Evolutionary conservation across 2,113 vertebrate genomes (phyloP).

Genomic region (Bufo gargarizans): DNA sequence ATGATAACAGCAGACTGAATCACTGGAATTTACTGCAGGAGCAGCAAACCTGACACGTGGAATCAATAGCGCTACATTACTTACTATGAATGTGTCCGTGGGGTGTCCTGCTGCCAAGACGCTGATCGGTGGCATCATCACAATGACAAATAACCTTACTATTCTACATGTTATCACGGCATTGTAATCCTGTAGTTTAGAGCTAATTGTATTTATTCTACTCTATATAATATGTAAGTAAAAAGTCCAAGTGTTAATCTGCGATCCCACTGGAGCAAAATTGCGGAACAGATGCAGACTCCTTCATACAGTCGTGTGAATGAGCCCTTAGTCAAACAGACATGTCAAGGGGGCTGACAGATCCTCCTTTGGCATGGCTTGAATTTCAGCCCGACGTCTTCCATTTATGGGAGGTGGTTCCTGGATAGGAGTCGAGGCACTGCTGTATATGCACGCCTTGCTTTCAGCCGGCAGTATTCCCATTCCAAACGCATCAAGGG

Average conservation of each 20-base stretch:
- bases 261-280: no score
- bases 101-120: not conserved
- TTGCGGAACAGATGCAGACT: no score
- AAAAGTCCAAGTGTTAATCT: no score
- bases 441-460: not conserved
- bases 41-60: not conserved
- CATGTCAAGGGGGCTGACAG: no score
- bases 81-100: constrained; percentile 9
- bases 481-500: constrained; percentile 17
- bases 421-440: not conserved
- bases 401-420: constrained; percentile 5
- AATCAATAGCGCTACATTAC: constrained; percentile 9
- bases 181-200: not conserved
- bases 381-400: not conserved
- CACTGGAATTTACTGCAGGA: constrained; percentile 13
- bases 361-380: not conserved
- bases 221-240: no score
- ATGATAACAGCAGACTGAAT: not conserved
- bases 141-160: not conserved
- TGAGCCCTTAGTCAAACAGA: no score
- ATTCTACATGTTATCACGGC: no score
- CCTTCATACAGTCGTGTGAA: no score
- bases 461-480: constrained; percentile 18
- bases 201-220: not conserved
- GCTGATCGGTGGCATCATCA: constrained; percentile 1